Percentiles rank a stretch among this genome's conserved stretches.
Conservation (phyloP, 1,140 invertebrate genomes). For the Platorchestia sp. region DNA sequence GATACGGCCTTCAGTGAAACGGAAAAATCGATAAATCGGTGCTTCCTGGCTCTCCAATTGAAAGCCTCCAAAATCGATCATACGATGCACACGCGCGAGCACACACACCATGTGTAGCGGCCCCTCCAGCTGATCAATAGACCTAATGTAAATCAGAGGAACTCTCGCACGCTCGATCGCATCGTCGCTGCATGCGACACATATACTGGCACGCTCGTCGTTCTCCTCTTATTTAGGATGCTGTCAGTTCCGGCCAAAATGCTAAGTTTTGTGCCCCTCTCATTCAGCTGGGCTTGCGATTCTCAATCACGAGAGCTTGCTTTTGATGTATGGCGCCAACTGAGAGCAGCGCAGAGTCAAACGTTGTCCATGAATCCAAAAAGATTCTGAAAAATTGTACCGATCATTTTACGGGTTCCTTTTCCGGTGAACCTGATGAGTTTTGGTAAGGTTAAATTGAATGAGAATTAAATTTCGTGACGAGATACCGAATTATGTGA, state of each 20-base stretch:
- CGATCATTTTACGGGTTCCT: background rate
- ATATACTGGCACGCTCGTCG: background rate
- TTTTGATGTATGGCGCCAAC: background rate
- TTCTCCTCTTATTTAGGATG: background rate
- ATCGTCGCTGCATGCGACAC: background rate
- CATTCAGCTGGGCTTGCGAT: background rate
- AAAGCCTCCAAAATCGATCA: conserved; percentile 46
- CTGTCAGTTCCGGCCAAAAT: background rate
- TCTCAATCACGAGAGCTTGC: background rate
- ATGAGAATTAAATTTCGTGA: no score
- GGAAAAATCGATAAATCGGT: conserved; percentile 47
- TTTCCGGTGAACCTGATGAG: background rate
- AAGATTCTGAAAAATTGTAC: background rate
- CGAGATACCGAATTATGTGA: no score
- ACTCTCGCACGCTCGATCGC: conserved; percentile 3
- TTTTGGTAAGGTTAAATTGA: background rate
- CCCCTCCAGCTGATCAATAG: background rate
- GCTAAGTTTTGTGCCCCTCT: background rate
- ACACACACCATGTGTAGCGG: conserved; percentile 10
- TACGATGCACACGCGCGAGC: background rate
- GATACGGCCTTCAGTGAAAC: conserved; percentile 19
- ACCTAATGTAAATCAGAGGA: background rate
- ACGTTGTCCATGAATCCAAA: background rate
- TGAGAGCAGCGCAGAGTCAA: background rate
- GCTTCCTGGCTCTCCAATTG: conserved; percentile 21